These are phyloP conservation scores for Acleris cristana DNA, from an alignment of 2,888 invertebrate genomes.

Conservation along the genomic window DNA sequence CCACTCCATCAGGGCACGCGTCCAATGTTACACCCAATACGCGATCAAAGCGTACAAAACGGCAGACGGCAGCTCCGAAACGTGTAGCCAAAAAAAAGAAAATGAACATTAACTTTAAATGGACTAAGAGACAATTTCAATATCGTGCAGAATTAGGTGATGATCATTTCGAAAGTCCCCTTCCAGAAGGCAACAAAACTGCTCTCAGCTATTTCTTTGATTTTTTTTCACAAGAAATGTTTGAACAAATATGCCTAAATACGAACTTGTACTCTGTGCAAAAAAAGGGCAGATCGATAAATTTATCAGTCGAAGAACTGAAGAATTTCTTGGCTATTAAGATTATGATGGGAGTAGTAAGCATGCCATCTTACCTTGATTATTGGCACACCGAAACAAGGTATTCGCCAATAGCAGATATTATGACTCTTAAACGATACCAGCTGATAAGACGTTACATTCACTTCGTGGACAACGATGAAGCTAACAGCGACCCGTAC, in stretches of 20 bases:
- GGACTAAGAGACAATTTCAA: constrained; percentile 8
- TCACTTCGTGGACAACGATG: background rate
- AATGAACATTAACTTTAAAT: constrained; percentile 11
- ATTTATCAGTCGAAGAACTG: too few relatives aligned
- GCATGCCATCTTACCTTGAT: background rate
- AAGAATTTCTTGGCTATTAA: background rate
- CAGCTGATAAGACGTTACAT: constrained; percentile 3
- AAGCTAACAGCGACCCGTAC: background rate
- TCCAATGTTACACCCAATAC: too few relatives aligned
- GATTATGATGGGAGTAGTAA: background rate
- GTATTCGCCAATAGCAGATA: background rate
- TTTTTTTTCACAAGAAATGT: background rate
- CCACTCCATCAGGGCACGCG: too few relatives aligned
- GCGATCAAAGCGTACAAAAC: too few relatives aligned
- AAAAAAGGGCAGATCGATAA: background rate
- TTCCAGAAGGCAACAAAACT: constrained; percentile 7
- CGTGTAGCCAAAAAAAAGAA: constrained; percentile 8
- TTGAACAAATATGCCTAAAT: background rate
- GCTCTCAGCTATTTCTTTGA: background rate
- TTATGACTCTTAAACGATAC: constrained; percentile 1
- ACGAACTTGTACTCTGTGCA: background rate
- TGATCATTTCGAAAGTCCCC: background rate
- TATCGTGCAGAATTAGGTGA: constrained; percentile 6
- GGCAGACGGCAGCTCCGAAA: background rate
- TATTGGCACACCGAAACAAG: constrained; percentile 1